These are phyloP conservation scores for Herminia tarsipennalis DNA, from an alignment of 2,888 invertebrate genomes.

Conservation along the genomic window DNA sequence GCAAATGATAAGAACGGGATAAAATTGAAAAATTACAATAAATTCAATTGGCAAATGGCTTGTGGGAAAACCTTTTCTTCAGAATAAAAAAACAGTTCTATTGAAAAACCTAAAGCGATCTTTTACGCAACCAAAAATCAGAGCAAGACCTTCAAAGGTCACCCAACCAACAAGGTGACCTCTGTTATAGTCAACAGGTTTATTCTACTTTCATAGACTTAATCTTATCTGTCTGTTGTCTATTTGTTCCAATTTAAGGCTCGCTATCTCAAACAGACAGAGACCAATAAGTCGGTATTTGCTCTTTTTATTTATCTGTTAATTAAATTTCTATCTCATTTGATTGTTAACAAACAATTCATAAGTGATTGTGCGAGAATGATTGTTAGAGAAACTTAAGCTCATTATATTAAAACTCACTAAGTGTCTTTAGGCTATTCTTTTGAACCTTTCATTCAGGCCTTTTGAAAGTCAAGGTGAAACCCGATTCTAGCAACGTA, in stretches of 20 bases:
- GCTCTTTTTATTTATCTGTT: slow-evolving; percentile 18
- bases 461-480: too few relatives aligned
- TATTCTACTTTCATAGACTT: slow-evolving; percentile 5
- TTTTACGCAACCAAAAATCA: neutral
- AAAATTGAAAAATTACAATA: too few relatives aligned
- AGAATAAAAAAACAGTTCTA: neutral
- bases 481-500: too few relatives aligned
- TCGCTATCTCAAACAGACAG: slow-evolving; percentile 27
- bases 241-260: slow-evolving; percentile 4
- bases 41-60: too few relatives aligned
- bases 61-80: neutral
- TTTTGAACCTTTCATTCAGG: too few relatives aligned
- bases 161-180: neutral
- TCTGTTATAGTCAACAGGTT: neutral
- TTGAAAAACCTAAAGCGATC: neutral
- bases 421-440: too few relatives aligned
- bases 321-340: slow-evolving; percentile 10
- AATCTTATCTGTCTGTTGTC: slow-evolving; percentile 7
- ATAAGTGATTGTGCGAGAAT: too few relatives aligned
- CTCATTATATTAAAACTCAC: too few relatives aligned
- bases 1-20: too few relatives aligned
- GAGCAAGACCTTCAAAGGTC: neutral
- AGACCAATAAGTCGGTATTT: slow-evolving; percentile 6
- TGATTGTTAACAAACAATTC: too few relatives aligned
- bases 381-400: too few relatives aligned